These are phyloP conservation scores for Coronaproctus castanopsis DNA, from an alignment of 2,888 invertebrate species.

Conservation along the genomic window DNA sequence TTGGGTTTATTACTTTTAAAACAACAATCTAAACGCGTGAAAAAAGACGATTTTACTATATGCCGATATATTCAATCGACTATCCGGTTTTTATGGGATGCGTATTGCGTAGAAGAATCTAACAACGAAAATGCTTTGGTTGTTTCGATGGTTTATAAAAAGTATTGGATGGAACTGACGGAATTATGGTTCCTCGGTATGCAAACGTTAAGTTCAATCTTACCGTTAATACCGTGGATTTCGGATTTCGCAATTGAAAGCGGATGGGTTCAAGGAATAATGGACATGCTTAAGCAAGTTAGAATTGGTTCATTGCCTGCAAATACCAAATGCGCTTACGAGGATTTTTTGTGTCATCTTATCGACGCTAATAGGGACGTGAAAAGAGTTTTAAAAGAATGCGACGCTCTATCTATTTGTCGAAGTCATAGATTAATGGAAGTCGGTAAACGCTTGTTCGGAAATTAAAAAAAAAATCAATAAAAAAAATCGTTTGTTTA, in stretches of 20 bases:
- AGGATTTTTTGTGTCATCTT: conserved; percentile 67
- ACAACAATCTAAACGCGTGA: conserved; percentile 59
- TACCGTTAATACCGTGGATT: conserved; percentile 67
- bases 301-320: conserved; percentile 60
- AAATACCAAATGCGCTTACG: conserved; percentile 73
- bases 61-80: conserved; percentile 75
- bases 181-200: conserved; percentile 86
- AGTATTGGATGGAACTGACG: conserved; percentile 71
- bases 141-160: conserved; percentile 66
- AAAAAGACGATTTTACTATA: conserved; percentile 72
- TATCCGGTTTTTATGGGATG: conserved; percentile 80
- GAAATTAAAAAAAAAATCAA: conserved; percentile 47
- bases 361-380: conserved; percentile 61
- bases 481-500: too few species aligned
- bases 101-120: conserved; percentile 71
- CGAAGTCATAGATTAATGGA: conserved; percentile 76
- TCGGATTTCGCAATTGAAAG: conserved; percentile 79
- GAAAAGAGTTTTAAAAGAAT: conserved; percentile 53
- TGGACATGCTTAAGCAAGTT: conserved; percentile 59
- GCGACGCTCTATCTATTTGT: conserved; percentile 61
- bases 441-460: conserved; percentile 66
- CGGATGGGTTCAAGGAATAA: conserved; percentile 80
- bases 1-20: conserved; percentile 62
- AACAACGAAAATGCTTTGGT: conserved; percentile 63
- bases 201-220: conserved; percentile 70